A percentile compares a stretch with the other conserved stretches of the same genome.
Conservation (phyloP, 2,888 invertebrate genomes). For the Eupithecia dodoneata region DNA sequence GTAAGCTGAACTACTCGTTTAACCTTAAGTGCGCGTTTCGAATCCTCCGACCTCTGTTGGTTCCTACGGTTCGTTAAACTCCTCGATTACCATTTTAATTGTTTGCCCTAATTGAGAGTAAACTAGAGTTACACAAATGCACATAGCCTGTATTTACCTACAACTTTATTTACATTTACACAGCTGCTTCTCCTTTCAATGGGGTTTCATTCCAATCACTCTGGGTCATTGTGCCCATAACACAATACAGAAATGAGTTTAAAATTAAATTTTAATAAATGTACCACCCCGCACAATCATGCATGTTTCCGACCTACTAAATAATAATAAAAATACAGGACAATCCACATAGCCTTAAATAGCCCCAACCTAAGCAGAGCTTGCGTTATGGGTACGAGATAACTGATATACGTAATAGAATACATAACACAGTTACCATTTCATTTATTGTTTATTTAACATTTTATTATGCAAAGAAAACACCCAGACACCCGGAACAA, state of each 20-base stretch:
- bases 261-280: background rate
- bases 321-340: too few relatives aligned
- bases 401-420: too few relatives aligned
- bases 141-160: slow-evolving; percentile 2
- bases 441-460: too few relatives aligned
- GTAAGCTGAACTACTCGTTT: slow-evolving; percentile 53
- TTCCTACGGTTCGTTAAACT: background rate
- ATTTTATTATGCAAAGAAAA: too few relatives aligned
- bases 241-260: background rate
- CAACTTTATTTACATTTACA: slow-evolving; percentile 7
- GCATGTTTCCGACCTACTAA: background rate
- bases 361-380: too few relatives aligned
- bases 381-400: too few relatives aligned
- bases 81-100: background rate
- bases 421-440: too few relatives aligned
- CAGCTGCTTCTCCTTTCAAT: slow-evolving; percentile 15
- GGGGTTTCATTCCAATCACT: background rate
- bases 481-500: too few relatives aligned
- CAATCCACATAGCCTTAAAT: too few relatives aligned
- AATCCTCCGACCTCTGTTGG: background rate
- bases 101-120: background rate
- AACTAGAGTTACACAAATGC: background rate
- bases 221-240: slow-evolving; percentile 20
- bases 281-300: background rate
- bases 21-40: background rate